A percentile compares a stretch with the other conserved stretches of the same genome.
phyloP scores from a whole-genome alignment of 2,797 vertebrate genomes.

The Sebastes cheni region DNA sequence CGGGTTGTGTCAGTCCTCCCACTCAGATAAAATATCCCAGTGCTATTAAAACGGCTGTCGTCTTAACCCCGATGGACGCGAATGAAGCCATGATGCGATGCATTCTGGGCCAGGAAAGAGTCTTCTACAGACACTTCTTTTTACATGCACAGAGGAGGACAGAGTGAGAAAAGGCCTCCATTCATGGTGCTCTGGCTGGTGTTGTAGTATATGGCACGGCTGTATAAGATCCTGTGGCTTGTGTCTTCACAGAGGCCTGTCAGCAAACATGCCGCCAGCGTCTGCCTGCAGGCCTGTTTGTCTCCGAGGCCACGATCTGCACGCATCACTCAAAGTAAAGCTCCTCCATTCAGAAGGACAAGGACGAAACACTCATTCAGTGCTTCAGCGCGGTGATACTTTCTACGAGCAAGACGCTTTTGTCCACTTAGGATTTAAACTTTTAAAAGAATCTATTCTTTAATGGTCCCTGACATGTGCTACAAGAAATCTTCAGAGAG shows the following conservation, averaged over 20 bases:
- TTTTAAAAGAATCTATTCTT: background rate
- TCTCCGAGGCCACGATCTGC: slow-evolving; percentile 57
- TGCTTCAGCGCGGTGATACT: background rate
- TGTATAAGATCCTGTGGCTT: slow-evolving; percentile 66
- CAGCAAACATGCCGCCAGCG: slow-evolving; percentile 75
- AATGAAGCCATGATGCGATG: slow-evolving; percentile 8
- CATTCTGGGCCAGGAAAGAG: slow-evolving; percentile 15
- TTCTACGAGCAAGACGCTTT: background rate
- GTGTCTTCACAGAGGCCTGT: slow-evolving; percentile 80
- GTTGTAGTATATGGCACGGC: slow-evolving; percentile 67
- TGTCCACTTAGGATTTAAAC: background rate
- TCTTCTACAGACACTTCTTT: slow-evolving; percentile 2
- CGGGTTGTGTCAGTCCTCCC: slow-evolving; percentile 15
- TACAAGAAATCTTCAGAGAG: background rate
- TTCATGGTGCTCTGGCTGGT: slow-evolving; percentile 58
- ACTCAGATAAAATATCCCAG: slow-evolving; percentile 30
- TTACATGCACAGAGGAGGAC: background rate
- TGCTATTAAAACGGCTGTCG: slow-evolving; percentile 5
- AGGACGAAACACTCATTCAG: slow-evolving; percentile 6
- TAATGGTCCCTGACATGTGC: background rate
- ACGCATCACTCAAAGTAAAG: slow-evolving; percentile 30
- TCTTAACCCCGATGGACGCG: background rate
- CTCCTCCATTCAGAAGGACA: background rate
- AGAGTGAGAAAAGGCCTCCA: slow-evolving; percentile 54
- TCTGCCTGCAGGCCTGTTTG: slow-evolving; percentile 59